Evolutionary conservation across 2,797 vertebrate species (phyloP).

Genomic region (Chiropotes sagulatus): DNA sequence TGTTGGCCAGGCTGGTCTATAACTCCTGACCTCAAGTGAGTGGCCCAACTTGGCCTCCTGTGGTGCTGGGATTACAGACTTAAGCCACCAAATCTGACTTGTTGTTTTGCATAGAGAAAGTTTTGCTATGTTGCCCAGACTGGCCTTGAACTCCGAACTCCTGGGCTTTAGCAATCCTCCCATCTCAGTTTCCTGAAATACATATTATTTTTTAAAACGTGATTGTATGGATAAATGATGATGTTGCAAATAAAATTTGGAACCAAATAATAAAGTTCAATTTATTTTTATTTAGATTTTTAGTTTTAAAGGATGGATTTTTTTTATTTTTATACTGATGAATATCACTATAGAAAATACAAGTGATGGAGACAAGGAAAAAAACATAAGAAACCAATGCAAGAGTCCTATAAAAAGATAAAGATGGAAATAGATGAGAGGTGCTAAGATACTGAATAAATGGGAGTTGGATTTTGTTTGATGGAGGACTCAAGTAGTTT

Average conservation of each 20-base stretch:
- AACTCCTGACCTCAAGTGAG: background rate
- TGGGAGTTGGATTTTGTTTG: background rate
- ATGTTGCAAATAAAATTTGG: background rate
- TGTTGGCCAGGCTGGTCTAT: background rate
- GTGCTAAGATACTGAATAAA: background rate
- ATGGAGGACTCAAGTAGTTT: background rate
- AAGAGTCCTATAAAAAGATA: background rate
- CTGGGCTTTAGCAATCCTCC: background rate
- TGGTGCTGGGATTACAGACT: background rate
- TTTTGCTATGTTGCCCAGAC: background rate
- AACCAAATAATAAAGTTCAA: background rate
- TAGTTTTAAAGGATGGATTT: background rate
- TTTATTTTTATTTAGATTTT: background rate
- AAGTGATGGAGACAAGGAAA: background rate
- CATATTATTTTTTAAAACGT: background rate
- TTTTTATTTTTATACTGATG: background rate
- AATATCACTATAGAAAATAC: background rate
- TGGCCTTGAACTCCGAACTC: background rate
- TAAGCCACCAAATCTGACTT: background rate
- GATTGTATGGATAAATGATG: background rate
- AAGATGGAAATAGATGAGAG: background rate
- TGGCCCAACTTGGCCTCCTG: background rate
- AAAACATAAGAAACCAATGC: background rate
- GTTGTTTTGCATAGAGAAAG: background rate
- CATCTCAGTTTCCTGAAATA: background rate